phyloP scores from a whole-genome alignment of 1,140 invertebrate species.

The Zaprionus capensis region DNA sequence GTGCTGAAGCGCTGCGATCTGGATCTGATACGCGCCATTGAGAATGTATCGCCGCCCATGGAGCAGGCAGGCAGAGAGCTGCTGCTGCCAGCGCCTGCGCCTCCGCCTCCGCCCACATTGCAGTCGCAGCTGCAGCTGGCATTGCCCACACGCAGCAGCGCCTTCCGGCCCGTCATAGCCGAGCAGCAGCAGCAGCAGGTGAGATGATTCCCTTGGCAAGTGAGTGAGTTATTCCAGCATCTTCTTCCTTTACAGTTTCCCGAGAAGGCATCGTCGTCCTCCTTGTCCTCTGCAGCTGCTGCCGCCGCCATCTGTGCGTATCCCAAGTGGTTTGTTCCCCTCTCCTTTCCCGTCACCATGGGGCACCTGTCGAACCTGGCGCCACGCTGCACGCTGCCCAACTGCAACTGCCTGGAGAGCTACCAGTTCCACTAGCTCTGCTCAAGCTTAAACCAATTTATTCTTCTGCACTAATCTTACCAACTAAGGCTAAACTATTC shows the following conservation, averaged over 20 bases:
- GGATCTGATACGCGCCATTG: slow-evolving; percentile 89
- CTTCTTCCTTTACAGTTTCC: slow-evolving; percentile 40
- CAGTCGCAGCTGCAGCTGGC: slow-evolving; percentile 36
- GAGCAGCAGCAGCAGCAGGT: slow-evolving; percentile 11
- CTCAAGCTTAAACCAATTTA: slow-evolving; percentile 54
- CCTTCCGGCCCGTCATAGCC: slow-evolving; percentile 70
- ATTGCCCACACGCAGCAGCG: slow-evolving; percentile 61
- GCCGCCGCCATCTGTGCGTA: slow-evolving; percentile 71
- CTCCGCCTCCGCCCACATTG: slow-evolving; percentile 1
- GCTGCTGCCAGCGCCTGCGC: background rate
- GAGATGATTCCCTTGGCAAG: no score
- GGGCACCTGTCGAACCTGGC: slow-evolving; percentile 80
- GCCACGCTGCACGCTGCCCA: slow-evolving; percentile 81
- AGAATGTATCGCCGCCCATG: slow-evolving; percentile 67
- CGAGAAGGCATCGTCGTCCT: slow-evolving; percentile 32
- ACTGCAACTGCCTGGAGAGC: slow-evolving; percentile 79
- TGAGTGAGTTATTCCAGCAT: background rate
- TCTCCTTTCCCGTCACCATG: slow-evolving; percentile 83
- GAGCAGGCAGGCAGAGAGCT: slow-evolving; percentile 13
- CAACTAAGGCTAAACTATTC: slow-evolving; percentile 13
- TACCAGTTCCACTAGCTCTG: slow-evolving; percentile 73
- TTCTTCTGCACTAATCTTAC: slow-evolving; percentile 54
- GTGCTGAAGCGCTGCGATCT: slow-evolving; percentile 94
- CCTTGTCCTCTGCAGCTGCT: slow-evolving; percentile 43
- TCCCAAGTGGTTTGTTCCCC: slow-evolving; percentile 83